Evolutionary conservation across 2,113 vertebrate genomes (phyloP).

Genomic region (Ameiurus melas): DNA sequence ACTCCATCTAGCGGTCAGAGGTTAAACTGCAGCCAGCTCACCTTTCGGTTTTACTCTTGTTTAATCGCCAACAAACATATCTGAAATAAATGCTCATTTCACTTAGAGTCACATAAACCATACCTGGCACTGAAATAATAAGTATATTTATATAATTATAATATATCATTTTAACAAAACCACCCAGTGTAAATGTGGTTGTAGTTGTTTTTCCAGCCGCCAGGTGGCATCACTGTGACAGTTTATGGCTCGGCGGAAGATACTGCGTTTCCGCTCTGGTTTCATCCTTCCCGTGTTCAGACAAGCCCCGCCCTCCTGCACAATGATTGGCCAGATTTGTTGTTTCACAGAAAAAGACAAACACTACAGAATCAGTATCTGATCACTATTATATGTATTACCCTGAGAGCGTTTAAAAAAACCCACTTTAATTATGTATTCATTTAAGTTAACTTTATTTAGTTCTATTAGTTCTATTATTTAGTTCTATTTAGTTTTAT

Average conservation of each 20-base stretch:
- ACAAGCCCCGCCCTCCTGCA: neutral
- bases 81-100: neutral
- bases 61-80: neutral
- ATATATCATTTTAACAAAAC: neutral
- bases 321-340: neutral
- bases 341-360: neutral
- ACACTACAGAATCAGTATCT: neutral
- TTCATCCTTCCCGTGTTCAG: neutral
- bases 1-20: neutral
- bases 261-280: no score
- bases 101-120: neutral
- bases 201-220: neutral
- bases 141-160: neutral
- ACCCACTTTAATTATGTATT: neutral
- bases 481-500: no score
- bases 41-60: neutral
- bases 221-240: neutral
- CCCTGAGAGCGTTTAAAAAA: neutral
- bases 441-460: no score
- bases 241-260: neutral
- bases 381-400: neutral
- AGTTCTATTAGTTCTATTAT: no score
- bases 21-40: neutral
- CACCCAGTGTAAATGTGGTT: neutral
- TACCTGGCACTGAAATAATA: neutral